These are phyloP conservation scores for Lapara coniferarum DNA, from an alignment of 2,888 invertebrate species.

Conservation along the genomic window DNA sequence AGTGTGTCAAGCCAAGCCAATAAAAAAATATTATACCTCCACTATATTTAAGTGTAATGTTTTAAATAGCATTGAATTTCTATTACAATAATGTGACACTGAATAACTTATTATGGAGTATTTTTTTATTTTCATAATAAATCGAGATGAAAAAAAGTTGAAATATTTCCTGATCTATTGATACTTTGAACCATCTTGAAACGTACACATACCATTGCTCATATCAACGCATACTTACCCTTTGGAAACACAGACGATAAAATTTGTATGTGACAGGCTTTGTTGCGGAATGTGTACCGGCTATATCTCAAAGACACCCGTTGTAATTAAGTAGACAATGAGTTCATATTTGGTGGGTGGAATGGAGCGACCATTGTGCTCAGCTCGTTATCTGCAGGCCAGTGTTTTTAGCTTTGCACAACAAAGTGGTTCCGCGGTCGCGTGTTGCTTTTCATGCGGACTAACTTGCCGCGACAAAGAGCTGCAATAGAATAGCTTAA, in stretches of 20 bases:
- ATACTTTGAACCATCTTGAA: neutral
- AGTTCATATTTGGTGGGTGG: conserved; percentile 74
- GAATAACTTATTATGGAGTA: too few relatives aligned
- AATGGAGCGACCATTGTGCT: conserved; percentile 64
- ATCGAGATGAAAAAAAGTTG: too few relatives aligned
- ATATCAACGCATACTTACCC: conserved; percentile 44
- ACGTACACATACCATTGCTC: neutral
- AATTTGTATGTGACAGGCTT: conserved; percentile 77
- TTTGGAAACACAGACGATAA: conserved; percentile 65
- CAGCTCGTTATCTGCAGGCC: conserved; percentile 73
- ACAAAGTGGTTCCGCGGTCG: conserved; percentile 59
- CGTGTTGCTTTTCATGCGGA: conserved; percentile 53
- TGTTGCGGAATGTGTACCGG: conserved; percentile 66
- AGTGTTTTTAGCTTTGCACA: conserved; percentile 73
- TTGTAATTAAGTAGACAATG: conserved; percentile 81
- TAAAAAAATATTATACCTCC: too few relatives aligned
- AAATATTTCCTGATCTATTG: too few relatives aligned
- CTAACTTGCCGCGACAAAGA: conserved; percentile 25
- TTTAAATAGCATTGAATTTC: neutral
- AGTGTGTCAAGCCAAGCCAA: too few relatives aligned
- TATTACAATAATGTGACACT: too few relatives aligned
- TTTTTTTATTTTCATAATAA: too few relatives aligned
- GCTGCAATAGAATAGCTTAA: neutral
- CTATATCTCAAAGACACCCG: conserved; percentile 76
- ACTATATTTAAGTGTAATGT: neutral